These are phyloP conservation scores for Stenoptilia bipunctidactyla DNA, from an alignment of 2,888 invertebrate genomes.

Conservation along the genomic window DNA sequence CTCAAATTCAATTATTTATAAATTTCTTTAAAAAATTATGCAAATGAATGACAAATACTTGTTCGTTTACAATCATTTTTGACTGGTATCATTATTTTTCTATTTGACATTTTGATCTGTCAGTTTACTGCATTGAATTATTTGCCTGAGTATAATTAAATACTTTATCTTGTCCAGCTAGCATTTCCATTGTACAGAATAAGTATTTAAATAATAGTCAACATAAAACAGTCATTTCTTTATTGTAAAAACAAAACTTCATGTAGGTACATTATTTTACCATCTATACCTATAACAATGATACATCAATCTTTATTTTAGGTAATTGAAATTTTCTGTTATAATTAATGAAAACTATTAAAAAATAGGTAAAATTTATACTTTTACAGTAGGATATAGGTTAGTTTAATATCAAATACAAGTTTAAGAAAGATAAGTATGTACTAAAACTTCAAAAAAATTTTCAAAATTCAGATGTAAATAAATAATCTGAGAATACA, in stretches of 20 bases:
- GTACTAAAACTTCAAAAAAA: background rate
- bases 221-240: conserved; percentile 47
- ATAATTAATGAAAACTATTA: background rate
- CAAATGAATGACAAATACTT: too few species aligned
- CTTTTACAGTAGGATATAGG: background rate
- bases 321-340: conserved; percentile 16
- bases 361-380: background rate
- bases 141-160: too few species aligned
- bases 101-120: too few species aligned
- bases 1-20: too few species aligned
- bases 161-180: too few species aligned
- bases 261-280: conserved; percentile 18
- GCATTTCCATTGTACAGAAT: too few species aligned
- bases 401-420: too few species aligned
- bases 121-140: too few species aligned
- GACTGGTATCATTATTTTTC: too few species aligned
- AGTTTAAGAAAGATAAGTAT: background rate
- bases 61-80: too few species aligned
- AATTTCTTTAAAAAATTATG: too few species aligned
- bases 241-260: conserved; percentile 57
- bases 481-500: conserved; percentile 5
- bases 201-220: too few species aligned
- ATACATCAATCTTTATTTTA: conserved; percentile 40
- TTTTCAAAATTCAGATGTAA: background rate
- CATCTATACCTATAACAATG: conserved; percentile 34